Percentiles rank a stretch among this genome's conserved stretches.
phyloP scores from a whole-genome alignment of 2,797 vertebrate species.

The Hozukius guyotensis region DNA sequence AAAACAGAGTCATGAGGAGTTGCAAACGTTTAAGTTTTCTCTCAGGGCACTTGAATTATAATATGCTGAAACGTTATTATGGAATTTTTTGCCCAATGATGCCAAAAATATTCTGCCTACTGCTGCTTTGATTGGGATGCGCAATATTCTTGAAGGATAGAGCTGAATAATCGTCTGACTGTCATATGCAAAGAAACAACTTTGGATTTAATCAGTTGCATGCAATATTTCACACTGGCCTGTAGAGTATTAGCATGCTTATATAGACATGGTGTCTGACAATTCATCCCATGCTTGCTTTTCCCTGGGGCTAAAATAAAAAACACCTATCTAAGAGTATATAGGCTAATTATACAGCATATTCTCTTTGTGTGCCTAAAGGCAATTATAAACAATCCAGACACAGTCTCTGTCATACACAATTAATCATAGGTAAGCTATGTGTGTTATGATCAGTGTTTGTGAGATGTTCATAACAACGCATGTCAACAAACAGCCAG shows the following conservation, averaged over 20 bases:
- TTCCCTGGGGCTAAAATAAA: neutral
- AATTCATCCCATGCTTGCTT: constrained; percentile 6
- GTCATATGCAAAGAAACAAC: constrained; percentile 6
- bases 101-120: no score
- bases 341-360: neutral
- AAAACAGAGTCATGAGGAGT: no score
- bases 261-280: neutral
- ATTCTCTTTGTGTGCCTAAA: neutral
- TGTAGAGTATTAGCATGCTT: constrained; percentile 32
- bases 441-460: constrained; percentile 9
- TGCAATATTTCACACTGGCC: constrained; percentile 67
- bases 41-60: no score
- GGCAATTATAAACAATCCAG: neutral
- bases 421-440: constrained; percentile 1
- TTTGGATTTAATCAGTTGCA: constrained; percentile 43
- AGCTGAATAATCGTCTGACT: constrained; percentile 2
- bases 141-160: neutral
- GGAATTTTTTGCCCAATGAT: no score
- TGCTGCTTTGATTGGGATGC: neutral
- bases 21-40: no score
- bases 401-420: neutral
- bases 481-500: constrained; percentile 42
- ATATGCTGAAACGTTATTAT: no score
- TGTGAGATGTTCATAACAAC: constrained; percentile 36
- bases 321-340: neutral